Percentiles rank a stretch among this genome's conserved stretches.
phyloP scores from a whole-genome alignment of 1,140 invertebrate species.

The Caenorhabditis latens region DNA sequence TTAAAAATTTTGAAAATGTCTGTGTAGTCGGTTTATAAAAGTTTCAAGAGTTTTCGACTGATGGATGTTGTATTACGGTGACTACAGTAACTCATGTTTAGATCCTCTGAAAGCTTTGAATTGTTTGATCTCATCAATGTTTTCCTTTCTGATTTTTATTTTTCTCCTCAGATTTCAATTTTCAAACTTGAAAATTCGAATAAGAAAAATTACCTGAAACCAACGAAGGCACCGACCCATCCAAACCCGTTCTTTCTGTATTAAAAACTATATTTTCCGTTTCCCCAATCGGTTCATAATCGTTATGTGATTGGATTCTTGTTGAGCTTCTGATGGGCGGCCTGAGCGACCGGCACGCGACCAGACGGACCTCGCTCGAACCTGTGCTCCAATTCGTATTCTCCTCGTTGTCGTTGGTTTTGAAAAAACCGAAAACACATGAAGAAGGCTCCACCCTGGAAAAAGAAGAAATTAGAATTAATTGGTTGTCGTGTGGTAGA shows the following conservation, averaged over 20 bases:
- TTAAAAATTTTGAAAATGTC: no score
- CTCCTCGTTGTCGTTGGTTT: constrained; percentile 58
- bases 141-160: no score
- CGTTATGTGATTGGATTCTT: constrained; percentile 45
- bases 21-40: no score
- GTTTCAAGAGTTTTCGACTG: no score
- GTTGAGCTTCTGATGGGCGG: constrained; percentile 41
- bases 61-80: no score
- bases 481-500: constrained; percentile 25
- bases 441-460: constrained; percentile 58
- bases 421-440: constrained; percentile 63
- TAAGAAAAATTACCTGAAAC: constrained; percentile 17
- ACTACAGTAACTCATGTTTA: no score
- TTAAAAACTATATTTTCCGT: background rate
- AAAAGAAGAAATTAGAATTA: background rate
- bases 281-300: constrained; percentile 47
- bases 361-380: constrained; percentile 57
- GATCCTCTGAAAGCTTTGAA: no score
- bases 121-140: no score
- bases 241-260: constrained; percentile 12
- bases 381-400: constrained; percentile 59
- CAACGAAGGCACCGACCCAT: constrained; percentile 26
- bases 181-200: background rate
- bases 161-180: background rate
- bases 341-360: constrained; percentile 49